Base-by-base conservation (phyloP, 1,140 invertebrate genomes). In the Cheumatopsyche charites region DNA sequence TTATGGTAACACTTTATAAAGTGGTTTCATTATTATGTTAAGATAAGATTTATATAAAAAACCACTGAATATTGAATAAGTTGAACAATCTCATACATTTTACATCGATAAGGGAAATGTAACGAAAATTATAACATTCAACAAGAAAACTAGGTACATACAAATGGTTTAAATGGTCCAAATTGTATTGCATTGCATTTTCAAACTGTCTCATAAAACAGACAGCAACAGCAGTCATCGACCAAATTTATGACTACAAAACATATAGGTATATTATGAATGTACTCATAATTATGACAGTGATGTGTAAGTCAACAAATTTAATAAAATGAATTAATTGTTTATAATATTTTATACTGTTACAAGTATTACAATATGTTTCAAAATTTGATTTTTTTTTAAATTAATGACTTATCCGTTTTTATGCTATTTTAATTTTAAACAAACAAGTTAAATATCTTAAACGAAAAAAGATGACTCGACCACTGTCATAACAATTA, bases 141-240 rank as follows among this genome's bases (percentile, higher is more conserved):
- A 75, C 73, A 70, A 70, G 67, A 66, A 74, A 70, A 47, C 36
- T 67, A 63, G 69, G 29, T 63, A 52, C 25, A 58, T 45, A 62
- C n/a, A 17, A 25, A 61, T 67, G 68, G 21, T 41, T 72, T 25
- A 52, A 68, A 17, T 75, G 73, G 73, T 75, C 73, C 73, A 67
- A 72, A 74, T 58, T 75, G 73, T 75, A 75, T 75, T 75, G 73
- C 70, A 72, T 74, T 71, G 68, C 71, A 72, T 71, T 70, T 66
- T 75, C 55, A 55, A 42, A 49, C 62, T n/a, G 45, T 72, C 62
- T 47, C 25, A 9, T 11, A 42, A 49, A 36, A 21, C 21, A 36
- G 49, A 68, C 47, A 58, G 21, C 29, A 25, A 36, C 15, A 36
- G 67, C 67, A 43, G 52, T 58, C 67, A 49, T 25, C n/a, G 52